Evolutionary conservation across 2,888 invertebrate species (phyloP), one percentile per base, ranked within the genome.

Genomic region (Bombylius discolor): DNA sequence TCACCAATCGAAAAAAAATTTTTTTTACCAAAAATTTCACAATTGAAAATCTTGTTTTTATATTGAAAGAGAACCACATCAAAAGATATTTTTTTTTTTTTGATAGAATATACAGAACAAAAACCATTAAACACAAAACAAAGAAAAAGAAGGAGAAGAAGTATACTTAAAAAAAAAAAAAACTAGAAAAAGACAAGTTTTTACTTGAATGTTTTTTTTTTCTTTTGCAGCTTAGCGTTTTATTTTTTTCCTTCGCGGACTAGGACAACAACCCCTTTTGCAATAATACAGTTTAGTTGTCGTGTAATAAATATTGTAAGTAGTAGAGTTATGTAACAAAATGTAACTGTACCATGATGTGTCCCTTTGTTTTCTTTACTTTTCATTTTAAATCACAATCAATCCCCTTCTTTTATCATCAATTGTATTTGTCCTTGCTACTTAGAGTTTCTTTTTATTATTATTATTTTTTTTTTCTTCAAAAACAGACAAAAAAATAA

Each of bases 201-300:
- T 31, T 31, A 23, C 2, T 23, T 31, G 31, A 2, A 47, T 42
- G 39, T 11, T 11, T 11, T 42, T 42, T 47, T 47, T 54, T 39
- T n/a, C 11, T 42, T 36, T 36, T 32, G 11, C 32, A 36, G n/a
- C 36, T 8, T 8, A 8, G 36, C 36, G 36, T 6, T 8, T 36
- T 36, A n/a, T 36, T 1, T 36, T 8, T 8, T 36, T 6, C 36
- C 36, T 8, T 23, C 45, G 54, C 47, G 55, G 51, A 42, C 12
- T 32, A 48, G 45, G 42, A 51, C 47, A 51, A 48, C 51, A 51
- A 55, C 55, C 55, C 55, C 44, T 48, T n/a, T 5, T 23, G 33
- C 51, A 51, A 33, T 51, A 46, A 23, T 23, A 23, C 1, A 23
- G n/a, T n/a, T n/a, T n/a, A n/a, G n/a, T n/a, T 23, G 23, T 23